Evolutionary conservation across 2,113 vertebrate species (phyloP).

Genomic region (Urocitellus parryii): DNA sequence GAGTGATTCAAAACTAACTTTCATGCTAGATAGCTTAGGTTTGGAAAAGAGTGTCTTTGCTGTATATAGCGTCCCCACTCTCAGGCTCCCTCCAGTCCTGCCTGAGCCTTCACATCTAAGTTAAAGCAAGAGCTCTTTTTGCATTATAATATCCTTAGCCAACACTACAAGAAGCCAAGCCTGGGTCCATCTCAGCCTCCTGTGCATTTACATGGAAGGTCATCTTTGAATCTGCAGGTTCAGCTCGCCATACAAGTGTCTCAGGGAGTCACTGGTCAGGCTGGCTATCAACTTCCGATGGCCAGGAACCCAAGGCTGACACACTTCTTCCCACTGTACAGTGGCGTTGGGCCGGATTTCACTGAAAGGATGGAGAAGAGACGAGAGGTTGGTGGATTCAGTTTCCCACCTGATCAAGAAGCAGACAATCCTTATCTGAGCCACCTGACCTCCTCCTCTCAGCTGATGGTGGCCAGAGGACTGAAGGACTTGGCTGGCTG

Average conservation of each 20-base stretch:
- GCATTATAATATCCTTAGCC: conserved; percentile 14
- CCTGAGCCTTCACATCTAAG: background rate
- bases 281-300: conserved; percentile 92
- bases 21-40: background rate
- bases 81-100: background rate
- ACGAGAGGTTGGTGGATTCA: background rate
- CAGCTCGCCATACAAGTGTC: conserved; percentile 93
- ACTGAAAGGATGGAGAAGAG: conserved; percentile 84
- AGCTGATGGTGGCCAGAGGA: background rate
- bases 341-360: conserved; percentile 88
- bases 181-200: background rate
- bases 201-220: conserved; percentile 55
- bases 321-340: conserved; percentile 91
- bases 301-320: conserved; percentile 87
- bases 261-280: conserved; percentile 90
- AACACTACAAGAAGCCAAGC: background rate
- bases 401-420: background rate
- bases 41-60: conserved; percentile 2
- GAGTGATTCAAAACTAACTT: conserved; percentile 70
- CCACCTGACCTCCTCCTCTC: background rate
- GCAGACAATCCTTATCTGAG: background rate
- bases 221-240: conserved; percentile 83
- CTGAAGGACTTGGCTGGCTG: background rate
- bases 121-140: conserved; percentile 69
- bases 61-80: background rate